phyloP scores from a whole-genome alignment of 2,113 vertebrate species.

The Amblyornis subalaris region DNA sequence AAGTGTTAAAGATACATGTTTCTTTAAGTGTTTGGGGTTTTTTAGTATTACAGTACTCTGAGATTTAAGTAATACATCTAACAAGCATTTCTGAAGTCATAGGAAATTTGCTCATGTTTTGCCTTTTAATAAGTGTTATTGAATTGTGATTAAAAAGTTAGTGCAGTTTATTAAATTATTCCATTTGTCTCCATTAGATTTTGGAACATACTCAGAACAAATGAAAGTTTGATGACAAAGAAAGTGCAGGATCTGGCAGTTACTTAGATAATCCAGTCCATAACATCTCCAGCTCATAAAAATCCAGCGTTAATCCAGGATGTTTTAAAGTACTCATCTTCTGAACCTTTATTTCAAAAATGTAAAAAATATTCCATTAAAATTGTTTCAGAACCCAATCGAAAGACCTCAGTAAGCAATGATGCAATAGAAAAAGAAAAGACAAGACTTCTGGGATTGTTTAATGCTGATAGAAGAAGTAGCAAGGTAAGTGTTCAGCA shows the following conservation, averaged over 20 bases:
- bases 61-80: not conserved
- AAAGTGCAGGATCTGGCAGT: not conserved
- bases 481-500: conserved; percentile 77
- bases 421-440: conserved; percentile 78
- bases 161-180: not conserved
- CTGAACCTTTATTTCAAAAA: not conserved
- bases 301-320: not conserved
- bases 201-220: not conserved
- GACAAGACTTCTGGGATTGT: conserved; percentile 85
- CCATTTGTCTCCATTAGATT: not conserved
- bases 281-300: not conserved
- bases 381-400: conserved; percentile 73
- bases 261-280: not conserved
- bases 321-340: not conserved
- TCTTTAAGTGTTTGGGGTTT: not conserved
- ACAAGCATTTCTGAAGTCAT: not conserved
- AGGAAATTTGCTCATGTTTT: not conserved
- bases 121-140: not conserved
- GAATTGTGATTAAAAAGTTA: not conserved
- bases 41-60: not conserved
- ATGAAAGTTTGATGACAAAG: not conserved
- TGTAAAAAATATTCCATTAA: not conserved
- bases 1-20: not conserved
- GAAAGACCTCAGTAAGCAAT: conserved; percentile 72
- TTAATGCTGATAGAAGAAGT: conserved; percentile 81